Evolutionary conservation across 2,888 invertebrate genomes (phyloP).

Genomic region (Leptinotarsa juncta): DNA sequence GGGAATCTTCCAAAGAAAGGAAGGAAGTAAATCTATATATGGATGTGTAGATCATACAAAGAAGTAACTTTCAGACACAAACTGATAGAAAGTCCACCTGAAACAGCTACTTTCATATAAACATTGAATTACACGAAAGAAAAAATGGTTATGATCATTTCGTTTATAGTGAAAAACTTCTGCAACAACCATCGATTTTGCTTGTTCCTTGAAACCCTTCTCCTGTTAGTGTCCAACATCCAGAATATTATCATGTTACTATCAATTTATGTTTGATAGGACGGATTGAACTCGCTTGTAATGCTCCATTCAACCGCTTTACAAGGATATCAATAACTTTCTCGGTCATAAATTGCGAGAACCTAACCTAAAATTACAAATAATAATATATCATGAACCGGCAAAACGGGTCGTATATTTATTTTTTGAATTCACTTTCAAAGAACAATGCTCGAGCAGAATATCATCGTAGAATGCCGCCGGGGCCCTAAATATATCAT

Average conservation of each 20-base stretch:
- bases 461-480: slow-evolving; percentile 12
- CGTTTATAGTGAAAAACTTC: background rate
- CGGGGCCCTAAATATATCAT: slow-evolving; percentile 6
- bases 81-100: no score
- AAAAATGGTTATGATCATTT: no score
- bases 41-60: no score
- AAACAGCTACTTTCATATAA: no score
- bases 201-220: background rate
- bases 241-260: slow-evolving; percentile 21
- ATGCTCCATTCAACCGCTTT: slow-evolving; percentile 6
- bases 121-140: no score
- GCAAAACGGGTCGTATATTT: slow-evolving; percentile 1
- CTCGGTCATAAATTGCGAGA: slow-evolving; percentile 12
- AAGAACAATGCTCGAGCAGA: slow-evolving; percentile 2
- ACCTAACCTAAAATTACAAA: slow-evolving; percentile 16
- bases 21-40: no score
- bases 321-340: slow-evolving; percentile 20
- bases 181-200: background rate
- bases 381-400: slow-evolving; percentile 16
- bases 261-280: slow-evolving; percentile 25
- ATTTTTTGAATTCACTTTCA: slow-evolving; percentile 10
- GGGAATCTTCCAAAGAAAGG: no score
- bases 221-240: background rate
- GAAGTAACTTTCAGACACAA: no score
- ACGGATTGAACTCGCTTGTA: slow-evolving; percentile 8